A percentile compares a stretch with the other conserved stretches of the same genome.
Conservation (phyloP, 2,113 vertebrate species). For the Lontra canadensis region DNA sequence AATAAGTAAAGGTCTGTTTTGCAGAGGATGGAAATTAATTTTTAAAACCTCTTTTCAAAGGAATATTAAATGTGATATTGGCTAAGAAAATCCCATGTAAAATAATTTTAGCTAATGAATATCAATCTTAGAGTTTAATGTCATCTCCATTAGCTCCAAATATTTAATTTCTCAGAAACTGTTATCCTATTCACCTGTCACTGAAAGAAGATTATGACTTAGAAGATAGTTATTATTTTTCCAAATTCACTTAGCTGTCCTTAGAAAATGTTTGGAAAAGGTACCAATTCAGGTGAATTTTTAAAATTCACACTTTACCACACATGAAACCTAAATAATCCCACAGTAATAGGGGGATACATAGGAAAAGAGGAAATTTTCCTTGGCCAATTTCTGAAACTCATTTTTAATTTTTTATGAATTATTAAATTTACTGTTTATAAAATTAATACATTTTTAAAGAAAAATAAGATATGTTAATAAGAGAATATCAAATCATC, state of each 20-base stretch:
- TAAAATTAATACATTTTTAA: not conserved
- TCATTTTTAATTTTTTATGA: not conserved
- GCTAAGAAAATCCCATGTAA: not conserved
- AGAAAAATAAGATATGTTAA: not conserved
- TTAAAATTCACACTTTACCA: not conserved
- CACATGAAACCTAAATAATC: not conserved
- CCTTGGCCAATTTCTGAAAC: not conserved
- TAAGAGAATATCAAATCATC: not conserved
- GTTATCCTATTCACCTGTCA: not conserved
- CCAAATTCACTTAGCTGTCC: not conserved
- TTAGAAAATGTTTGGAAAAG: not conserved
- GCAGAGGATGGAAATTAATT: not conserved
- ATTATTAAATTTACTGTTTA: not conserved
- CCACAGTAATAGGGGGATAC: not conserved
- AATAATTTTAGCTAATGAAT: not conserved
- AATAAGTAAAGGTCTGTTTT: not conserved
- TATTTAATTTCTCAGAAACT: not conserved
- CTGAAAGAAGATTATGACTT: not conserved
- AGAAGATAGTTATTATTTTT: not conserved
- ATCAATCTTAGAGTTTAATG: not conserved
- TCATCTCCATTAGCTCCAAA: not conserved
- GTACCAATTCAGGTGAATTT: not conserved
- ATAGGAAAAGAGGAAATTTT: not conserved
- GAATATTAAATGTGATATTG: not conserved
- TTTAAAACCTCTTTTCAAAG: not conserved